Conservation (phyloP, 2,797 vertebrate genomes). For the Lutjanus argentimaculatus region DNA sequence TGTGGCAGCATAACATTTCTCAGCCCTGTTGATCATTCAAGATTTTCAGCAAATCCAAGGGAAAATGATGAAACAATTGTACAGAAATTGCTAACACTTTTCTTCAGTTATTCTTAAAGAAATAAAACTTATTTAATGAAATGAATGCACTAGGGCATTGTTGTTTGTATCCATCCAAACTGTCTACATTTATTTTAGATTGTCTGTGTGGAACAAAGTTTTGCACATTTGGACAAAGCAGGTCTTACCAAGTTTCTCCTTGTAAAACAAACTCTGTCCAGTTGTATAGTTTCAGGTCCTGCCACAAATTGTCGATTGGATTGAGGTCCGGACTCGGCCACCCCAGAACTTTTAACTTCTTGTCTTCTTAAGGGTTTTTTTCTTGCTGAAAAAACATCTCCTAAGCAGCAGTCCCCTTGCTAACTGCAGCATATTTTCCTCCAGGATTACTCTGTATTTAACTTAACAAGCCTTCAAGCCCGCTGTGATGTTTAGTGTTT, state of each 20-base stretch:
- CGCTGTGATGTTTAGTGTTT: background rate
- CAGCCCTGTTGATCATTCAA: slow-evolving; percentile 83
- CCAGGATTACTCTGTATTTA: slow-evolving; percentile 13
- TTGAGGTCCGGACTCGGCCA: background rate
- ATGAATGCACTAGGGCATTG: slow-evolving; percentile 61
- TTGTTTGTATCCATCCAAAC: slow-evolving; percentile 40
- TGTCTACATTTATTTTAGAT: background rate
- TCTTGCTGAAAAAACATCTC: slow-evolving; percentile 23
- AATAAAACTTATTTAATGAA: slow-evolving; percentile 92
- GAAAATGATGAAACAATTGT: slow-evolving; percentile 87
- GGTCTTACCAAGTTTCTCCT: background rate
- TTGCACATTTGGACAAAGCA: slow-evolving; percentile 11
- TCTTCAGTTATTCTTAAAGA: slow-evolving; percentile 89
- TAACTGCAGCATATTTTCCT: slow-evolving; percentile 5
- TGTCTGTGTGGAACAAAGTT: slow-evolving; percentile 12
- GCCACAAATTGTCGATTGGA: slow-evolving; percentile 6
- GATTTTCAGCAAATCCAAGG: slow-evolving; percentile 85
- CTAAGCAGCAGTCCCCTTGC: slow-evolving; percentile 1
- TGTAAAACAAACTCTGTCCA: slow-evolving; percentile 10
- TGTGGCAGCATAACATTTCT: slow-evolving; percentile 85
- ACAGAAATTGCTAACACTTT: slow-evolving; percentile 90
- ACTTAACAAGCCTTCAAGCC: background rate
- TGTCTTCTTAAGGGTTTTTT: slow-evolving; percentile 16
- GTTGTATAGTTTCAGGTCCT: background rate
- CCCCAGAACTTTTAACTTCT: background rate